Base-by-base conservation (phyloP, 35 echinoderm and acorn worm genomes). In the Ophiothrix spiculata region DNA sequence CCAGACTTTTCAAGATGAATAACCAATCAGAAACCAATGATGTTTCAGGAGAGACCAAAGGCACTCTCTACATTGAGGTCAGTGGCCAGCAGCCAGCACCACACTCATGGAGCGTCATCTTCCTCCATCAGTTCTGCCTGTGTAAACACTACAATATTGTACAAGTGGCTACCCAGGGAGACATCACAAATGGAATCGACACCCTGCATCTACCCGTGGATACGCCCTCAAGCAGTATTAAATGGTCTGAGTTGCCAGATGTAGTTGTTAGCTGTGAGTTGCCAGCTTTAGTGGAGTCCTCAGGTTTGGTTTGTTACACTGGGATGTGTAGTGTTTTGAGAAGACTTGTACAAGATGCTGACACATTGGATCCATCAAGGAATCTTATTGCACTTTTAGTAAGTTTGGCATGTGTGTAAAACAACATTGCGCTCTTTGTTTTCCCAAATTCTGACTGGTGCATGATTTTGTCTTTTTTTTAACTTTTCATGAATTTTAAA, bases 191-290 rank as follows among this genome's bases (percentile, higher is more conserved):
- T 39, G 31, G 40, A 1, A 25, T n/a, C 16, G 40, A 54, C 32
- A 45, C n/a, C 31, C 0, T 46, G 25, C 4, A 54, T 33, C 32
- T 32, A 21, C 37, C 15, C 21, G 37, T 45, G 4, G 6, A 38
- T 4, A 32, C 8, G 32, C 11, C 25, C 33, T 38, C 2, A 8
- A 33, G 54, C n/a, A 45, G 6, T n/a, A 32, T 45, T 16, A 46
- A 45, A 14, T 29, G 39, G 17, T 80, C 8, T 40, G 12, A 82
- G 40, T 39, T 39, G 8, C 49, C 49, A 31, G 4, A 33, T 38
- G 31, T 89, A 25, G 87, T 82, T 0, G 60, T 78, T 25, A 73
- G 82, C 35, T 90, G 80, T 63, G 80, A 90, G 36, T 80, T 90
- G 25, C 88, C 88, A 14, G 81, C 63, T 21, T 36, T 90, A 28